Evolutionary conservation across 2,113 vertebrate species (phyloP).

Genomic region (Tichodroma muraria): DNA sequence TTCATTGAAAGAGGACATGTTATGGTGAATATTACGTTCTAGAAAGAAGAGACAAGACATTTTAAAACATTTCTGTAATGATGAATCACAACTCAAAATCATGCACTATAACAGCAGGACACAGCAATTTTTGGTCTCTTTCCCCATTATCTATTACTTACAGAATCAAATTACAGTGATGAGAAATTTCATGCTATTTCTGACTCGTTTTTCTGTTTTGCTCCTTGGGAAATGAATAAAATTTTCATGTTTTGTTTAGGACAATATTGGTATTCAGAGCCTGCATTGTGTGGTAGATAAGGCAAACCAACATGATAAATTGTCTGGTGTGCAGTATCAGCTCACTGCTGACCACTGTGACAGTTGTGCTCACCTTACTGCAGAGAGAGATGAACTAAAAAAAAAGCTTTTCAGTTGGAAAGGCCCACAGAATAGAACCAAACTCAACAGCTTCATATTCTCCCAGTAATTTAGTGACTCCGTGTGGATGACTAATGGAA

Average conservation of each 20-base stretch:
- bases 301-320: neutral
- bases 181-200: neutral
- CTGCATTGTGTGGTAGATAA: neutral
- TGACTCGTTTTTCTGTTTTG: neutral
- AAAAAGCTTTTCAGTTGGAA: neutral
- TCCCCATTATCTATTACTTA: neutral
- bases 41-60: slow-evolving; percentile 52
- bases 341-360: neutral
- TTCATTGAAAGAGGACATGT: slow-evolving; percentile 99
- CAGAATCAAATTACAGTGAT: neutral
- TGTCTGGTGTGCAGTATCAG: neutral
- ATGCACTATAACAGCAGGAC: neutral
- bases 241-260: neutral
- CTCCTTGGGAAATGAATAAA: neutral
- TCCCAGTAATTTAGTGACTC: slow-evolving; percentile 61
- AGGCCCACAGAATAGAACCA: neutral
- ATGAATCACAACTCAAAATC: neutral
- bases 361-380: neutral
- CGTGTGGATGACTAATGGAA: slow-evolving; percentile 54
- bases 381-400: neutral
- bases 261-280: neutral
- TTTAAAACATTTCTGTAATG: neutral
- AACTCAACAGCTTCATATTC: neutral
- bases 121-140: neutral
- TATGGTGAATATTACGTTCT: slow-evolving; percentile 96